Base-by-base conservation (phyloP, 64 coral and sea anemone genomes). In the Orbicella faveolata region DNA sequence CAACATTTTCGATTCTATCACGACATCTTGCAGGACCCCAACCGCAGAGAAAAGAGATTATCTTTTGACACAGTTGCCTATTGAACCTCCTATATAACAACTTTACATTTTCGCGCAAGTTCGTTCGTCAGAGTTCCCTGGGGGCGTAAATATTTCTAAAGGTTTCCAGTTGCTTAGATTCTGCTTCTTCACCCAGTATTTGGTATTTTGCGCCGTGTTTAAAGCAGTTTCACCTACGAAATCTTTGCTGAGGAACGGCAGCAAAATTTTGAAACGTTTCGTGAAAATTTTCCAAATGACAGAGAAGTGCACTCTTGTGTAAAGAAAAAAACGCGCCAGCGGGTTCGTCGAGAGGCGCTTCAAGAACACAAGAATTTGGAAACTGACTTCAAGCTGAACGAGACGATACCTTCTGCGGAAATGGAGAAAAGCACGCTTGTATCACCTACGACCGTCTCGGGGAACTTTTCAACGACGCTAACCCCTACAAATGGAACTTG, bases 391-490 rank as follows among this genome's bases (percentile, higher is more conserved):
- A 23, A 23, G 21, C 9, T 25, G 35, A 36, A 23, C 33, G 15
- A 1, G 79, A 64, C 16, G 34, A 6, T 20, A 52, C 20, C 75
- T 18, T 62, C 33, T 6, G 26, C 61, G 20, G 59, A 66, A 14
- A 84, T 84, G 82, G 80, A 48, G 23, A 10, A 62, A 65, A 83
- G 35, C 1, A 39, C 63, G 4, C 3, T 67, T 68, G 21, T 65
- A 21, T 11, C 39, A 25, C 19, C 82, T 0, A 70, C 82, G 11
- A 84, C 12, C n/a, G 3, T 63, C 1, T 63, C 21, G 9, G 82
- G 82, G 9, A 84, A 84, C 64, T 52, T 84, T 84, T 84, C 82
- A 15, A 84, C 82, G 12, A 84, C 82, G 20, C 23, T 34, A 10
- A 1, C 82, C 8, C 82, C 82, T 14, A 84, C 82, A 30, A 84